phyloP scores from a whole-genome alignment of 2,797 vertebrate species.

The Lophura swinhoii region DNA sequence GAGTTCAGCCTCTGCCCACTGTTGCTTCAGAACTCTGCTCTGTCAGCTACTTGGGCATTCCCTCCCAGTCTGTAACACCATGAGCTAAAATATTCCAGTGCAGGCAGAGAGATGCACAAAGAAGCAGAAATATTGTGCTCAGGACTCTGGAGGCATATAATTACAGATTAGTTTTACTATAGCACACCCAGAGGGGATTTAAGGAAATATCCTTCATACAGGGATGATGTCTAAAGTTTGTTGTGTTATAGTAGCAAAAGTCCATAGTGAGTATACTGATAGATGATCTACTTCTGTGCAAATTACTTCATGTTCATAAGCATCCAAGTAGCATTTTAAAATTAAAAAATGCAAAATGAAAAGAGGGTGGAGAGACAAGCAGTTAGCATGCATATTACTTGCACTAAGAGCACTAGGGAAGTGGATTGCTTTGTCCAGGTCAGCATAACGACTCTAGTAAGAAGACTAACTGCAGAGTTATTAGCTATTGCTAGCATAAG shows the following conservation, averaged over 20 bases:
- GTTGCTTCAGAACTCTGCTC: background rate
- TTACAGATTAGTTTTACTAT: background rate
- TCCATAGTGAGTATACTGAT: background rate
- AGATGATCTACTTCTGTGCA: background rate
- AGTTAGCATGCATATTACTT: background rate
- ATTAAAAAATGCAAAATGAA: background rate
- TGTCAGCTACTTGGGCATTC: background rate
- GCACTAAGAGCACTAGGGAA: background rate
- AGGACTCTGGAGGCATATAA: background rate
- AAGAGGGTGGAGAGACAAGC: background rate
- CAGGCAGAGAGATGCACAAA: background rate
- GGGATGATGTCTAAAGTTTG: background rate
- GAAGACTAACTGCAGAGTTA: background rate
- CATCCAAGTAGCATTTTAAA: background rate
- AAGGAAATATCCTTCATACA: background rate
- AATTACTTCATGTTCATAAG: background rate
- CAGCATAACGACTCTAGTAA: background rate
- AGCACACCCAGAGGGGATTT: background rate
- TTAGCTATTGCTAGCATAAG: slow-evolving; percentile 19
- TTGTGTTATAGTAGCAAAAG: background rate
- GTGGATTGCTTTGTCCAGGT: background rate
- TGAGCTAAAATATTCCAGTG: background rate
- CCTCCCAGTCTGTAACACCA: background rate
- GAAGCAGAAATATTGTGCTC: background rate
- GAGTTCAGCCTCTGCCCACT: background rate